Evolutionary conservation across 2,113 vertebrate species (phyloP), one percentile per base, ranked within the genome.

Genomic region (Microcebus jonahi): DNA sequence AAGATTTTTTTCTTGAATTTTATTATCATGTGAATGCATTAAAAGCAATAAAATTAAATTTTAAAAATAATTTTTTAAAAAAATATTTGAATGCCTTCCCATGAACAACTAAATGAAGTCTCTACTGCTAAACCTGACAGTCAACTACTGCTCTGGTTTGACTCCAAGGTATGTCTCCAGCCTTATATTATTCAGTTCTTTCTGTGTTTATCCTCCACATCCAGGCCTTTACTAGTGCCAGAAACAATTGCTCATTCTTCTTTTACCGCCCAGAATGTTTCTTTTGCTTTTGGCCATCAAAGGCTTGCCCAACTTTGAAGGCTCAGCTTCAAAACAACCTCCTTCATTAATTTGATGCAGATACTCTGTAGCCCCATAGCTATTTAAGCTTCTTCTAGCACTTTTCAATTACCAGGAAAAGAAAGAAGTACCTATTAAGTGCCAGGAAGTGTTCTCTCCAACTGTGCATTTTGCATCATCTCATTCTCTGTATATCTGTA

Each of bases 1-100:
- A 92, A 45, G 29, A 18, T 53, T 76, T 77, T 61, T 6, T 93
- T 91, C 75, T 94, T 94, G 82, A 91, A 81, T 93, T 87, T 73
- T 92, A 70, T 77, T 79, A 45, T 50, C 59, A 67, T 65, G 27
- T 67, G 53, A 92, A 77, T 84, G 34, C 53, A 65, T 71, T 67
- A 42, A 87, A 79, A 82, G 15, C 71, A 96, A 79, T 59, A 57
- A n/a, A 42, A 53, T 75, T 63, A 59, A 61, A 76, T 17, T 77
- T 73, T 82, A 70, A 42, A 88, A 94, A 8, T 70, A 71, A 76
- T 73, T 77, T 55, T 39, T 77, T 6, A 17, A 57, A 65, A 91
- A 93, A 76, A 36, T 61, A 50, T 82, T 77, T 82, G 31, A 77
- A 86, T 68, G 21, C 61, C 17, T 93, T 93, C 50, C 53, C 12